Evolutionary conservation across 2,797 vertebrate species (phyloP).

Genomic region (Notolabrus celidotus): DNA sequence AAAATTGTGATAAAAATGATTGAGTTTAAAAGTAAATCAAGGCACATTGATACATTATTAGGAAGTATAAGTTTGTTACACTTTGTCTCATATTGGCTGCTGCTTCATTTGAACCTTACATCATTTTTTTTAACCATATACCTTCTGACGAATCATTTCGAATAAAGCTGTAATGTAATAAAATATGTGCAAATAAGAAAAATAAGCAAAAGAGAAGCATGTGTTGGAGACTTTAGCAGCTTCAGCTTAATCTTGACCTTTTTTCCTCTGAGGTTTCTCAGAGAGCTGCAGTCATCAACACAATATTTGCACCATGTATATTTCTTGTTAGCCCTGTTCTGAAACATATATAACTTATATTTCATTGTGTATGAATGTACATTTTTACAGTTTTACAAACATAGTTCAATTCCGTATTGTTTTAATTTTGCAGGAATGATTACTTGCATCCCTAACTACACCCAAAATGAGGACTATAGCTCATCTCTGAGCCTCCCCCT

Average conservation of each 20-base stretch:
- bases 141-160: slow-evolving; percentile 39
- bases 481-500: neutral
- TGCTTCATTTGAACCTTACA: slow-evolving; percentile 18
- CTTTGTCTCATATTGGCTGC: neutral
- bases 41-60: too few relatives aligned
- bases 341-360: too few relatives aligned
- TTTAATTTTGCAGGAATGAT: neutral
- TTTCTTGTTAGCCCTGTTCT: too few relatives aligned
- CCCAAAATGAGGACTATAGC: too few relatives aligned
- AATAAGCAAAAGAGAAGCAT: neutral
- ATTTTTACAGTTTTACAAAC: neutral
- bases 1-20: too few relatives aligned
- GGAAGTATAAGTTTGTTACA: neutral
- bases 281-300: too few relatives aligned
- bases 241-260: slow-evolving; percentile 20
- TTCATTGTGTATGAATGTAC: too few relatives aligned
- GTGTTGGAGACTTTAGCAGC: slow-evolving; percentile 3
- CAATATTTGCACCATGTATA: too few relatives aligned
- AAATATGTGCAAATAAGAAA: slow-evolving; percentile 19
- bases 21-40: too few relatives aligned
- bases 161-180: slow-evolving; percentile 59
- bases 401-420: neutral
- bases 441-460: neutral
- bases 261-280: slow-evolving; percentile 11
- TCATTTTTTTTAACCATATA: slow-evolving; percentile 38